Conservation (phyloP, 2,113 vertebrate genomes). For the Labeo rohita region DNA sequence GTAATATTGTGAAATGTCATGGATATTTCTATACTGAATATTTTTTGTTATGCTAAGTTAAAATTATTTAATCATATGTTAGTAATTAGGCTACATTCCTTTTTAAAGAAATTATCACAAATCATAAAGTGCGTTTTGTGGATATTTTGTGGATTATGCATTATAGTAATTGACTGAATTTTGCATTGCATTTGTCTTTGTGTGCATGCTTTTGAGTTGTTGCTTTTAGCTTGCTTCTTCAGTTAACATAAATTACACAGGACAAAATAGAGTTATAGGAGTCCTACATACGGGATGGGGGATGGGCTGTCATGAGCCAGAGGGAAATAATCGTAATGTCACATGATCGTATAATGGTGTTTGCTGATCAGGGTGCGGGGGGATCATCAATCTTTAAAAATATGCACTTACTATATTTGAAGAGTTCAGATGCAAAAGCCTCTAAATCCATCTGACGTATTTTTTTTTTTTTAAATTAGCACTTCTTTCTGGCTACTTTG, state of each 20-base stretch:
- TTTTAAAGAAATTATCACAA: neutral
- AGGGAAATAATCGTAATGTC: constrained; percentile 44
- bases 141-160: neutral
- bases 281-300: constrained; percentile 51
- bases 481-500: no score
- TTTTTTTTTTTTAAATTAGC: no score
- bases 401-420: no score
- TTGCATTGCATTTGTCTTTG: neutral
- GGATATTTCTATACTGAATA: neutral
- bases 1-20: neutral
- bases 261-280: constrained; percentile 66
- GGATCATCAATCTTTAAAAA: neutral
- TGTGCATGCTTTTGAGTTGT: constrained; percentile 39
- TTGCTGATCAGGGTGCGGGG: neutral
- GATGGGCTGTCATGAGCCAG: constrained; percentile 65
- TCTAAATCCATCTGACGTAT: no score
- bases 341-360: constrained; percentile 45
- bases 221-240: constrained; percentile 21
- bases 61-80: neutral
- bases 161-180: neutral
- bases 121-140: neutral
- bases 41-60: neutral
- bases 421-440: no score
- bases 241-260: constrained; percentile 55
- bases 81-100: neutral